These are phyloP conservation scores for Hypena proboscidalis DNA, from an alignment of 2,888 invertebrate species.

Conservation along the genomic window DNA sequence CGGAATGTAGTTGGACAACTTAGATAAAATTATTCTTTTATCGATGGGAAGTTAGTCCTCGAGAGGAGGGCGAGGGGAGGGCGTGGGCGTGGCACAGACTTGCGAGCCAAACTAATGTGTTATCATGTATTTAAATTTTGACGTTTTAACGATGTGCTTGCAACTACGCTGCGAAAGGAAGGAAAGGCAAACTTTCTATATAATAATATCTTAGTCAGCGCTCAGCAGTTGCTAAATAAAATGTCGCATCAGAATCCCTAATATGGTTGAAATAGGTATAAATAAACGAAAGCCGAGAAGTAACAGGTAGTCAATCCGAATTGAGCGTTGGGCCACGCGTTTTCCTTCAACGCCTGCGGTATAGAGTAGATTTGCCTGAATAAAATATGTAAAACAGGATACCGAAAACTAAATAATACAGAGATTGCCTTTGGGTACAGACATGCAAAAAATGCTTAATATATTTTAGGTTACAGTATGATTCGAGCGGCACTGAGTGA, in stretches of 20 bases:
- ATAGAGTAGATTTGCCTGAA: not conserved
- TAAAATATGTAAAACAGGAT: slow-evolving; percentile 15
- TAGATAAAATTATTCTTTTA: slow-evolving; percentile 35
- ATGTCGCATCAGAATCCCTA: no score
- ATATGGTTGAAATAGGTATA: no score
- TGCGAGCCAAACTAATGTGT: slow-evolving; percentile 30
- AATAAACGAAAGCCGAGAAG: slow-evolving; percentile 24
- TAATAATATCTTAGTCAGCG: no score
- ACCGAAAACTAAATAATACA: slow-evolving; percentile 11
- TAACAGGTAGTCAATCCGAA: slow-evolving; percentile 30
- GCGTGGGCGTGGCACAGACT: slow-evolving; percentile 26
- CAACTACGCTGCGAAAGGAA: slow-evolving; percentile 15
- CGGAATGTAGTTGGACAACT: slow-evolving; percentile 26
- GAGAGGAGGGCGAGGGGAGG: slow-evolving; percentile 4
- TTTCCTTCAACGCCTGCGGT: slow-evolving; percentile 15
- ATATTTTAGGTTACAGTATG: slow-evolving; percentile 17
- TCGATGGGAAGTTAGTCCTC: slow-evolving; percentile 28
- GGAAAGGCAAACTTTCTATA: no score
- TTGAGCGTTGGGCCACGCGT: slow-evolving; percentile 21
- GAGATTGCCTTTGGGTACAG: slow-evolving; percentile 7
- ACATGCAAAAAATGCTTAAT: slow-evolving; percentile 15
- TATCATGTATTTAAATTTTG: slow-evolving; percentile 25
- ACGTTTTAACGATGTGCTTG: slow-evolving; percentile 26
- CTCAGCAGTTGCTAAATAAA: no score
- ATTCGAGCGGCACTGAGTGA: slow-evolving; percentile 32